A percentile compares a stretch with the other conserved stretches of the same genome.
Evolutionary conservation across 2,113 vertebrate genomes (phyloP).

Genomic region (Pitta sordida): DNA sequence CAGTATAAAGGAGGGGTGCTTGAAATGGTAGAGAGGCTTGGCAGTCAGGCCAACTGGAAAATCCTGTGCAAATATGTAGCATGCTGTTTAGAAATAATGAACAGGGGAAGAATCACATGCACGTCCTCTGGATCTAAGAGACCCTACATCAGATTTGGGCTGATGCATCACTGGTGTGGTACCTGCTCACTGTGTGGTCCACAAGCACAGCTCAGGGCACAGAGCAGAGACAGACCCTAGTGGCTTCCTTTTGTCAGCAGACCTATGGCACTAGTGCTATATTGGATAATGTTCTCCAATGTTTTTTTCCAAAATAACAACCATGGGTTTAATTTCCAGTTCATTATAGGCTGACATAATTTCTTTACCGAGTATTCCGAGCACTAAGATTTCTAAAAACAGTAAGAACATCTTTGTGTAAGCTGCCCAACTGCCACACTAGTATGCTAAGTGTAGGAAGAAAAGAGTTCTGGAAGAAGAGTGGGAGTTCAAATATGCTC

Average conservation of each 20-base stretch:
- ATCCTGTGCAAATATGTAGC: neutral
- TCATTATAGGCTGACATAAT: neutral
- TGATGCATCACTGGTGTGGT: neutral
- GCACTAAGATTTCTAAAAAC: neutral
- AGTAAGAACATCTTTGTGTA: neutral
- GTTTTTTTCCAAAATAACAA: neutral
- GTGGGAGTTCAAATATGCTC: neutral
- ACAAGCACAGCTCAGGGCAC: neutral
- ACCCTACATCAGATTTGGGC: neutral
- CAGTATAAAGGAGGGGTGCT: neutral
- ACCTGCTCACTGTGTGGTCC: neutral
- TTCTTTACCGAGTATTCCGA: neutral
- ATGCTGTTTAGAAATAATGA: neutral
- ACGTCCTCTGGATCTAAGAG: neutral
- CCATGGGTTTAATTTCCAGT: neutral
- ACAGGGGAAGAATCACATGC: neutral
- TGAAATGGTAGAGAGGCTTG: neutral
- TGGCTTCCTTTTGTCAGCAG: neutral
- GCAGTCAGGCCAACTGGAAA: neutral
- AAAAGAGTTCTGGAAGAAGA: neutral
- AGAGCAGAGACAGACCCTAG: accelerated
- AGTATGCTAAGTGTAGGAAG: neutral
- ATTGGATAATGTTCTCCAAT: neutral
- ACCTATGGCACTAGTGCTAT: neutral
- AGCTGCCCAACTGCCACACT: neutral